Base-by-base conservation (phyloP, 2,888 invertebrate genomes). In the Perizoma affinitatum region DNA sequence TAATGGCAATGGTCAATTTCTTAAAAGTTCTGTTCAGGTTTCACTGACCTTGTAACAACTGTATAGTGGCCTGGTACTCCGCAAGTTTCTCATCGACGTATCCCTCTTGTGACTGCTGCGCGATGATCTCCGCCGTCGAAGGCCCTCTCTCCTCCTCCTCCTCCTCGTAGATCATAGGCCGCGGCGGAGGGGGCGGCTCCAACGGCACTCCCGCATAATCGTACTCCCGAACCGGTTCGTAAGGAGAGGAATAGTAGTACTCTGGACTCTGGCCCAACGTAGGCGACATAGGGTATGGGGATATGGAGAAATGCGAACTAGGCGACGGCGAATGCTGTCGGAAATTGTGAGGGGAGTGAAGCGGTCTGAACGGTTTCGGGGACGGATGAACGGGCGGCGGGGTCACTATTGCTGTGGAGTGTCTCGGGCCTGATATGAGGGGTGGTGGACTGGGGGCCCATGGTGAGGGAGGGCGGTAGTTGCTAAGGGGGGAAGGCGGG, bases 21-120 rank as follows among this genome's bases (percentile, higher is more conserved):
- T 22, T 22, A 22, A 22, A 22, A 22, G 1, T 22, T 22, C 3
- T 22, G 22, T 22, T 45, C 44, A 10, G 42, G 5, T 5, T 42
- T n/a, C 10, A 84, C 95, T 94, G 82, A 97, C 97, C 97, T 95
- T 97, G 97, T 77, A 98, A 92, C 83, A 96, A 95, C 79, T 96
- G 95, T 87, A 98, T 98, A 40, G 98, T 98, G 67, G 96, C 96
- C 88, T 98, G 97, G 86, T 98, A 98, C 91, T 98, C 97, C 54
- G 97, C 97, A 77, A 98, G 94, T 86, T 97, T 97, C 89, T 98
- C 98, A 83, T 98, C 98, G 69, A 98, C 95, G 86, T 98, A 98
- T 89, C 98, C 98, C 88, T 98, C 98, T 91, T 98, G 98, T 63
- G 97, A 97, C 90, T 98, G 98, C 84, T 96, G 96, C 66, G 97